Conservation (phyloP, 1,140 invertebrate genomes). For the Plutomurus gul region DNA sequence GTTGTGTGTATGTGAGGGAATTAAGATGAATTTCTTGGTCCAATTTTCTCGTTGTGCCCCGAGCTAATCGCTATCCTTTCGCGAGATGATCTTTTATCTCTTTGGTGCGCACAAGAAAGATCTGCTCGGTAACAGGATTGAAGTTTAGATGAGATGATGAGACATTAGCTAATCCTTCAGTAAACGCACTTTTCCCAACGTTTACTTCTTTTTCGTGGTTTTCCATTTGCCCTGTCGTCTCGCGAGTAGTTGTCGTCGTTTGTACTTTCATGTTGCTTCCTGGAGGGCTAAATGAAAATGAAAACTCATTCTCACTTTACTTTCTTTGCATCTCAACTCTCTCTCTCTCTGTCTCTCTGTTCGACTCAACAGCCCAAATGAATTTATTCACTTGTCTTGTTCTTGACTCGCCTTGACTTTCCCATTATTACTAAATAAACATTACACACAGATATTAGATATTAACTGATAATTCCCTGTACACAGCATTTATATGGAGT, state of each 20-base stretch:
- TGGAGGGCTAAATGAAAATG: conserved; percentile 9
- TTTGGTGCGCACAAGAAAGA: no score
- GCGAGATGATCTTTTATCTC: conserved; percentile 27
- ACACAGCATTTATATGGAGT: no score
- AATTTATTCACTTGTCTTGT: conserved; percentile 1
- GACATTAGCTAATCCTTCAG: conserved; percentile 3
- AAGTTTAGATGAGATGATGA: conserved; percentile 10
- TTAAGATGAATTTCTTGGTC: conserved; percentile 42
- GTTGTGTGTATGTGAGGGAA: conserved; percentile 4
- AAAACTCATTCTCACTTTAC: conserved; percentile 23
- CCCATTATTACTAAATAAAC: no score
- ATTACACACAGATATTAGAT: no score
- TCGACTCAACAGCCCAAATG: not conserved
- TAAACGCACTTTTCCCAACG: conserved; percentile 11
- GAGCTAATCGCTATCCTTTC: conserved; percentile 36
- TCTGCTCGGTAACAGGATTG: not conserved
- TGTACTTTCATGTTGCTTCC: not conserved
- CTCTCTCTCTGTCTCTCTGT: conserved; percentile 3
- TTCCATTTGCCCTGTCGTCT: not conserved
- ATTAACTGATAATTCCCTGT: no score
- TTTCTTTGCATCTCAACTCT: conserved; percentile 18
- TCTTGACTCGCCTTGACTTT: not conserved
- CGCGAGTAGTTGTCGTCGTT: not conserved
- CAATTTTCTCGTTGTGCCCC: conserved; percentile 40
- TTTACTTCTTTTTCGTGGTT: conserved; percentile 12